Evolutionary conservation across 2,113 vertebrate genomes (phyloP), one percentile per base, ranked within the genome.

Genomic region (Epinephelus moara): DNA sequence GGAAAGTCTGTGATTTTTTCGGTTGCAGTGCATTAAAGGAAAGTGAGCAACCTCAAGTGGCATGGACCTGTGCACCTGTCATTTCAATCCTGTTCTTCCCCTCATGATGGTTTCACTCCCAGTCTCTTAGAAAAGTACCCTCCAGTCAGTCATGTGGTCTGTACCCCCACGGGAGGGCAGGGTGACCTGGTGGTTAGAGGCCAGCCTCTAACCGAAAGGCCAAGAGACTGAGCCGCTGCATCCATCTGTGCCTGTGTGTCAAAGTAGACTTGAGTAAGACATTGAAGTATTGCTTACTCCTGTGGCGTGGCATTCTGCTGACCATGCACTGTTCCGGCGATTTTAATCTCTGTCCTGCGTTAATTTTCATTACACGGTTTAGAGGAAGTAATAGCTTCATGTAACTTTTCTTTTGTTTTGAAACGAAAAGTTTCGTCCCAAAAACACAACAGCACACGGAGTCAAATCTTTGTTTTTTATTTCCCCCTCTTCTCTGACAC

Each of bases 31-130:
- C 63, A 64, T 73, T 47, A 71, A 69, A 85, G 23, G 42, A 62
- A 53, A 50, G 45, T 25, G 56, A 59, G 45, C 23, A 72, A 47
- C 66, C 62, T 10, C 30, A n/a, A 66, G 56, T 66, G 74, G 55
- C 7, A 61, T 6, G 25, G 64, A 82, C 69, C 69, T 52, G 3
- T 84, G 77, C 70, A 84, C 72, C 80, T 81, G 92, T 88, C 91
- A 83, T 74, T 68, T 84, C 82, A 61, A 63, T 86, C 50, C 64
- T 64, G 63, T 45, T 23, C 80, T 50, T 81, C 70, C 71, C 47
- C 64, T 61, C 40, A 3, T 70, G 84, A 91, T 70, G 53, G 52
- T 71, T 81, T 87, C 14, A 80, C 70, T 84, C 72, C 75, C 77
- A 53, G 49, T 21, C 77, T 74, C 45, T 66, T 40, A 40, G 42